Conservation (phyloP, 2,888 invertebrate genomes). For the Anthoptus insignis region DNA sequence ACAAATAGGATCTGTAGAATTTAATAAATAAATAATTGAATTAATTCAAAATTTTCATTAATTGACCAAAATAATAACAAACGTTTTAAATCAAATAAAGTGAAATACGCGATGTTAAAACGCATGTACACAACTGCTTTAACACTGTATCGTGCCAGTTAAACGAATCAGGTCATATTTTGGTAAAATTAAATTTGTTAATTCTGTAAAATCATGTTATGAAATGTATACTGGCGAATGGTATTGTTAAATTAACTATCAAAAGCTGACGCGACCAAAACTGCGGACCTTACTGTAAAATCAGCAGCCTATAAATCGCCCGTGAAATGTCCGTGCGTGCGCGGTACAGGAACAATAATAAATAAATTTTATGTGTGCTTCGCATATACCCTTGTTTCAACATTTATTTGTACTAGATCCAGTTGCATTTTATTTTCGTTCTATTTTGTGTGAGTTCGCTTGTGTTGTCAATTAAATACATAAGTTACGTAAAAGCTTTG, state of each 20-base stretch:
- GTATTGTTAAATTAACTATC: constrained; percentile 26
- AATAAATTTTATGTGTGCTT: constrained; percentile 75
- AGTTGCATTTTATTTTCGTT: constrained; percentile 47
- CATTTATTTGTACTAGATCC: constrained; percentile 60
- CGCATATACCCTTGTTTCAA: constrained; percentile 61
- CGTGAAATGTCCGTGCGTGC: constrained; percentile 80
- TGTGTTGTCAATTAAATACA: no score
- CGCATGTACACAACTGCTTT: not conserved
- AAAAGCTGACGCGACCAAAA: constrained; percentile 52
- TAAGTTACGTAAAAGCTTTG: no score
- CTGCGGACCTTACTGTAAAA: constrained; percentile 67
- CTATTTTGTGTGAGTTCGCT: constrained; percentile 27
- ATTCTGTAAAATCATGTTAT: constrained; percentile 5
- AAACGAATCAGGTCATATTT: not conserved
- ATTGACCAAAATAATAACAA: no score
- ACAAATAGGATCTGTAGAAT: no score
- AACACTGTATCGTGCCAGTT: not conserved
- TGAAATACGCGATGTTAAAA: no score
- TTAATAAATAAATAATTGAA: no score
- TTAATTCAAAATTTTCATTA: no score
- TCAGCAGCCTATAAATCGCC: constrained; percentile 78
- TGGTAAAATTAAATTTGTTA: not conserved
- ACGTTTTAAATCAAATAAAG: no score
- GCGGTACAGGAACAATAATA: constrained; percentile 71
- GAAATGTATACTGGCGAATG: constrained; percentile 11